Percentiles rank a stretch among this genome's conserved stretches.
Conservation (phyloP, 2,113 vertebrate genomes). For the Pteropus alecto region DNA sequence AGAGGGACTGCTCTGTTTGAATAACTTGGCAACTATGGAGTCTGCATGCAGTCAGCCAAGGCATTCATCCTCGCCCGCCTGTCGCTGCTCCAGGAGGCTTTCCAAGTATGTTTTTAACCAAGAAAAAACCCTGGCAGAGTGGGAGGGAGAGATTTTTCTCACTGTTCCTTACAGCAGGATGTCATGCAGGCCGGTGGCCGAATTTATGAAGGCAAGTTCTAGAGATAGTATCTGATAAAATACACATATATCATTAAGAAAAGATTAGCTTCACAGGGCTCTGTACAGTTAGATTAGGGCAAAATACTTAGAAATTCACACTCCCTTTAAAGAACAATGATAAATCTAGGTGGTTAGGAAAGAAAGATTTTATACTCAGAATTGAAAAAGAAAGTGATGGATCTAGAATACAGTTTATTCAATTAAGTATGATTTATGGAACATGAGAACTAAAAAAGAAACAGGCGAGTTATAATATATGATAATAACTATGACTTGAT, state of each 20-base stretch:
- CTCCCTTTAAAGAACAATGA: not conserved
- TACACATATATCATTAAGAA: not conserved
- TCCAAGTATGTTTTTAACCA: not conserved
- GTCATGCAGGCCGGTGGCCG: not conserved
- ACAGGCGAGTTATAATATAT: not conserved
- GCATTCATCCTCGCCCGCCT: not conserved
- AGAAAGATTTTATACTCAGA: not conserved
- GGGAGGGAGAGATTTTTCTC: not conserved
- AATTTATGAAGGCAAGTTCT: conserved; percentile 9
- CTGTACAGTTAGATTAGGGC: not conserved
- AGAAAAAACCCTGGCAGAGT: not conserved
- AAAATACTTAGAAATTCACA: not conserved
- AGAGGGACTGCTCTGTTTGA: not conserved
- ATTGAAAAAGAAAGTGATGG: not conserved
- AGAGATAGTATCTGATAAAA: not conserved
- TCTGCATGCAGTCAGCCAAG: not conserved
- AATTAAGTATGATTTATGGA: not conserved
- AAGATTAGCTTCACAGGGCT: not conserved
- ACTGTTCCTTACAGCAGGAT: not conserved
- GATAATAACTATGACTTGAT: not conserved
- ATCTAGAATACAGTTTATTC: not conserved
- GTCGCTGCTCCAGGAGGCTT: not conserved
- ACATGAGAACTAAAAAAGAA: not conserved
- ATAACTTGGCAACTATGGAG: not conserved
- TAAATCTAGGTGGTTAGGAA: not conserved